Evolutionary conservation across 1,140 invertebrate species (phyloP).

Genomic region (Dreissena polymorpha): DNA sequence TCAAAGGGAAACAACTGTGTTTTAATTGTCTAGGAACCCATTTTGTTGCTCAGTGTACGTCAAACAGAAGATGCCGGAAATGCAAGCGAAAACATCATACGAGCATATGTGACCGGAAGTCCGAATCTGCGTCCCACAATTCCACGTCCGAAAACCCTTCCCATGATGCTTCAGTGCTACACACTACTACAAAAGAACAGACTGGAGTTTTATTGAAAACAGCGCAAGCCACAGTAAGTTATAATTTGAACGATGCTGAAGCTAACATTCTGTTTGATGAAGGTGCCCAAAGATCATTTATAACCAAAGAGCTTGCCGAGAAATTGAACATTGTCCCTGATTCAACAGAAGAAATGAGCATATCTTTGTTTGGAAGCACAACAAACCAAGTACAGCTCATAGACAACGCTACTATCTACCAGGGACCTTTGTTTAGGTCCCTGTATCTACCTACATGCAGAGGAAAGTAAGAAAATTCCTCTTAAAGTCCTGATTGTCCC

Average conservation of each 20-base stretch:
- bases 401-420: slow-evolving; percentile 9
- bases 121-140: neutral
- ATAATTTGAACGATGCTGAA: neutral
- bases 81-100: too few relatives aligned
- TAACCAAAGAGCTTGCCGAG: slow-evolving; percentile 43
- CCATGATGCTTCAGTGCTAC: too few relatives aligned
- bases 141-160: neutral
- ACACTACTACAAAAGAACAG: too few relatives aligned
- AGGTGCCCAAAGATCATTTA: slow-evolving; percentile 48
- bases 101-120: neutral
- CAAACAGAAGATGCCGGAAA: too few relatives aligned
- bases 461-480: slow-evolving; percentile 10
- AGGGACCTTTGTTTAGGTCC: too few relatives aligned
- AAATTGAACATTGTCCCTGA: slow-evolving; percentile 20
- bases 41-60: slow-evolving; percentile 7
- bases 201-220: slow-evolving; percentile 20
- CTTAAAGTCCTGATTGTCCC: slow-evolving; percentile 45
- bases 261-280: slow-evolving; percentile 53
- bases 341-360: neutral
- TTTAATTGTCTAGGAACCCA: slow-evolving; percentile 21
- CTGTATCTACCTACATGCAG: slow-evolving; percentile 16
- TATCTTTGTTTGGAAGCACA: slow-evolving; percentile 31
- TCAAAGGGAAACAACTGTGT: slow-evolving; percentile 31
- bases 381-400: slow-evolving; percentile 12
- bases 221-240: slow-evolving; percentile 20